Evolutionary conservation across 2,888 invertebrate genomes (phyloP).

Genomic region (Eupeodes luniger): DNA sequence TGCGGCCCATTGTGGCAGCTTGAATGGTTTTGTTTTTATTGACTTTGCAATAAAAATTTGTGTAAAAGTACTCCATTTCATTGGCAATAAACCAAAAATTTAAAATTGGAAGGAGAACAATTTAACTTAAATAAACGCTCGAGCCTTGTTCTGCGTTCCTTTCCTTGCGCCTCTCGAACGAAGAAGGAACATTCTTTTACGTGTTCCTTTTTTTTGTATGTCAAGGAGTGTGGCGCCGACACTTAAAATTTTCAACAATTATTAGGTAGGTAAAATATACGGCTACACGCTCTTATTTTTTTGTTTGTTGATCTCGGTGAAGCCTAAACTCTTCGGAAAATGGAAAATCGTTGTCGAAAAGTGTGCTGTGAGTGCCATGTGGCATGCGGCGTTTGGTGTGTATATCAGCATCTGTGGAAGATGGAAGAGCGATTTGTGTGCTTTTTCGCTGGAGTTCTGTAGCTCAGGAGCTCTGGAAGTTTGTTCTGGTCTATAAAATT

Average conservation of each 20-base stretch:
- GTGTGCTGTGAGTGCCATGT: neutral
- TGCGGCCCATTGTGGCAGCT: constrained; percentile 45
- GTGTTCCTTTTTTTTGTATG: constrained; percentile 9
- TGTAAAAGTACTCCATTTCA: constrained; percentile 53
- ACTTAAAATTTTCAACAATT: constrained; percentile 69
- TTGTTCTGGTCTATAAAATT: constrained; percentile 52
- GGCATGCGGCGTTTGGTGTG: neutral
- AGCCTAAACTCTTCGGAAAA: constrained; percentile 42
- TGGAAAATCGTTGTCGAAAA: constrained; percentile 25
- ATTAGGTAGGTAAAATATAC: neutral
- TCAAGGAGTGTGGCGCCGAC: constrained; percentile 73
- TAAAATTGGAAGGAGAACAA: constrained; percentile 32
- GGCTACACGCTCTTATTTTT: neutral
- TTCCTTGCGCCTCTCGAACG: too few species aligned
- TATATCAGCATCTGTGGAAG: constrained; percentile 34
- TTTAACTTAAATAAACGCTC: constrained; percentile 57
- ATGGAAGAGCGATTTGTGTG: constrained; percentile 18
- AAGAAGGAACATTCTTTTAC: constrained; percentile 36
- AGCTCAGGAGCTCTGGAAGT: neutral
- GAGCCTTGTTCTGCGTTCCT: neutral
- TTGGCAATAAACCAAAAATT: constrained; percentile 67
- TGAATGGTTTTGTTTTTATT: constrained; percentile 68
- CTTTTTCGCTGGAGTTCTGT: neutral
- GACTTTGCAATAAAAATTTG: constrained; percentile 45
- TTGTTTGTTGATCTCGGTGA: neutral